These are phyloP conservation scores for Typhlichthys eigenmanni DNA, from an alignment of 2,797 vertebrate genomes.

Conservation along the genomic window DNA sequence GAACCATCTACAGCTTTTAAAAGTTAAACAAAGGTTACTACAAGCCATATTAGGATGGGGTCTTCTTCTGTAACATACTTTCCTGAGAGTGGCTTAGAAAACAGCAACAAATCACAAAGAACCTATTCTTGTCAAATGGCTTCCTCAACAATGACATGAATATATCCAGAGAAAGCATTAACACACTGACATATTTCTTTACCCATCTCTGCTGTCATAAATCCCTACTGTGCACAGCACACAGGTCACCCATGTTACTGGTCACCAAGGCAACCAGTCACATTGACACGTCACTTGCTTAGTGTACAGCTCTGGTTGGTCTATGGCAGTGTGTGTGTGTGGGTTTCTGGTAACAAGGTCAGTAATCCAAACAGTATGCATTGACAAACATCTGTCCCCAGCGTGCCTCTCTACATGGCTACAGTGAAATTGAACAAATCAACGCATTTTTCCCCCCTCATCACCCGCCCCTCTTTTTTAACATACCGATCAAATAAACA, in stretches of 20 bases:
- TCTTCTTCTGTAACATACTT: not conserved
- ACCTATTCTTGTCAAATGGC: too few species aligned
- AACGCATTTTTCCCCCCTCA: constrained; percentile 19
- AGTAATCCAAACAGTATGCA: constrained; percentile 50
- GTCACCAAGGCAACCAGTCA: constrained; percentile 65
- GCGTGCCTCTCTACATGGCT: constrained; percentile 53
- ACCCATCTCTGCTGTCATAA: constrained; percentile 5
- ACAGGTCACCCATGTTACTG: constrained; percentile 47
- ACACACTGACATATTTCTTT: too few species aligned
- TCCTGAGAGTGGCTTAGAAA: not conserved
- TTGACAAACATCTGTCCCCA: constrained; percentile 53
- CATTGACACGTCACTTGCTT: constrained; percentile 36
- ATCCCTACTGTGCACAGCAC: constrained; percentile 30
- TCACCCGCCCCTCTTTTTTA: not conserved
- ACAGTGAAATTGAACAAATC: constrained; percentile 60
- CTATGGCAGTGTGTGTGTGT: not conserved
- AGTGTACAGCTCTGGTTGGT: constrained; percentile 8
- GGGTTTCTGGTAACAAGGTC: constrained; percentile 46
- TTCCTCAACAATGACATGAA: not conserved
- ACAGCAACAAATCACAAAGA: not conserved
- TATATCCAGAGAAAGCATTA: too few species aligned
- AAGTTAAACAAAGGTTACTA: too few species aligned
- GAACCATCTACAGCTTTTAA: too few species aligned
- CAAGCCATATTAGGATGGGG: not conserved
- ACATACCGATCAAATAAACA: constrained; percentile 30